phyloP scores from a whole-genome alignment of 2,888 invertebrate genomes.

The Andrena flavipes region DNA sequence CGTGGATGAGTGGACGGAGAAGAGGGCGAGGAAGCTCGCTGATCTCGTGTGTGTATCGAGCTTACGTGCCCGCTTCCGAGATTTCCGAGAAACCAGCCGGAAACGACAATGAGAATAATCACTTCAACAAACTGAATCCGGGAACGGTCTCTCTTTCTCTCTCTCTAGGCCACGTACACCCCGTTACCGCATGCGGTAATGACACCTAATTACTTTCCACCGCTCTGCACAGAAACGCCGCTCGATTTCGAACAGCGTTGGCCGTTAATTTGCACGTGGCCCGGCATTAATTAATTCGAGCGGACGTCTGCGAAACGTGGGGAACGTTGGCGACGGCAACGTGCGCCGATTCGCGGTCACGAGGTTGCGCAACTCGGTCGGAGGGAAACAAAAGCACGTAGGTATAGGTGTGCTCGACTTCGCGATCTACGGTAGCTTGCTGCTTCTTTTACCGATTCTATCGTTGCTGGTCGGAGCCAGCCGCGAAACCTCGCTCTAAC shows the following conservation, averaged over 20 bases:
- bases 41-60: conserved; percentile 62
- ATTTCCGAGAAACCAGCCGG: conserved; percentile 83
- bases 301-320: conserved; percentile 10
- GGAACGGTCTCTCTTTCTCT: conserved; percentile 60
- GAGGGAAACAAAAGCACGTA: conserved; percentile 5
- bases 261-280: conserved; percentile 67
- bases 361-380: conserved; percentile 11
- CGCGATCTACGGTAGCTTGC: not conserved
- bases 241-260: conserved; percentile 74
- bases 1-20: not conserved
- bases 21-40: conserved; percentile 63
- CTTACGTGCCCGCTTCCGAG: conserved; percentile 74
- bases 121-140: conserved; percentile 82
- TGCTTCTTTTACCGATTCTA: conserved; percentile 23
- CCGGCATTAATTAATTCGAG: conserved; percentile 71
- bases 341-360: not conserved
- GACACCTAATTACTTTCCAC: conserved; percentile 84
- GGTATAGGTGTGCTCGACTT: not conserved
- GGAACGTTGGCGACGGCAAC: conserved; percentile 3
- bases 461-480: conserved; percentile 11
- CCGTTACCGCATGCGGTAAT: conserved; percentile 77
- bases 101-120: conserved; percentile 85
- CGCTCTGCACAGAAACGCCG: conserved; percentile 78
- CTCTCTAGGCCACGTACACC: conserved; percentile 59
- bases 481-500: conserved; percentile 65